phyloP scores from a whole-genome alignment of 1,140 invertebrate genomes.

The Dendrolimus kikuchii region DNA sequence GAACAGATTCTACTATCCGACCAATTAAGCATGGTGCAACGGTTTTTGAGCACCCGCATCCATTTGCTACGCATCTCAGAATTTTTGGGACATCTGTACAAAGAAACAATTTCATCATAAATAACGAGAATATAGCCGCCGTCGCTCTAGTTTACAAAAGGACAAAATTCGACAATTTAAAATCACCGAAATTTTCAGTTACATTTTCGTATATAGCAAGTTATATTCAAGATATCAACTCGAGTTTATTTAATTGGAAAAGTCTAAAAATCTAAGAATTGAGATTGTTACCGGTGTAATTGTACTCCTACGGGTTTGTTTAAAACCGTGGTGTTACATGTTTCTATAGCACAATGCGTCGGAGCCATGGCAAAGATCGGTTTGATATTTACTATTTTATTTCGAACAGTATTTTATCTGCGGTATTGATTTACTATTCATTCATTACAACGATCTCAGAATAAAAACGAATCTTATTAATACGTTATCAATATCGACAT shows the following conservation, averaged over 20 bases:
- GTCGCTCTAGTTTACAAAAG: not conserved
- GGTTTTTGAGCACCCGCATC: constrained; percentile 45
- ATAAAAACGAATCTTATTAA: too few species aligned
- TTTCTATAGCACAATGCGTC: constrained; percentile 37
- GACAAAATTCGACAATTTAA: constrained; percentile 9
- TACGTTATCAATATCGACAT: too few species aligned
- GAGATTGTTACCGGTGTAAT: constrained; percentile 34
- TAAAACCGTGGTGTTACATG: constrained; percentile 38
- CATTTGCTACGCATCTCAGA: constrained; percentile 52
- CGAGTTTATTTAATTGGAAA: too few species aligned
- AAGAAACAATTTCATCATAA: constrained; percentile 5
- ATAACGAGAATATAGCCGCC: not conserved
- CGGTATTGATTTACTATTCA: not conserved
- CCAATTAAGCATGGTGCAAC: constrained; percentile 48
- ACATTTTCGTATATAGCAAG: too few species aligned
- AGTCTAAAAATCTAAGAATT: too few species aligned
- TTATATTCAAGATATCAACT: too few species aligned
- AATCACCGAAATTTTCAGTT: too few species aligned
- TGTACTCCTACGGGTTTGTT: constrained; percentile 38
- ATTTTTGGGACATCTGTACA: constrained; percentile 41
- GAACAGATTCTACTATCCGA: constrained; percentile 52
- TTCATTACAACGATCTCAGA: not conserved
- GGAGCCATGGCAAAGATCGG: constrained; percentile 21
- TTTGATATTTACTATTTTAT: constrained; percentile 5
- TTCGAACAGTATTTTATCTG: not conserved